A percentile compares a stretch with the other conserved stretches of the same genome.
phyloP scores from a whole-genome alignment of 2,113 vertebrate species.

The Pangasianodon hypophthalmus region DNA sequence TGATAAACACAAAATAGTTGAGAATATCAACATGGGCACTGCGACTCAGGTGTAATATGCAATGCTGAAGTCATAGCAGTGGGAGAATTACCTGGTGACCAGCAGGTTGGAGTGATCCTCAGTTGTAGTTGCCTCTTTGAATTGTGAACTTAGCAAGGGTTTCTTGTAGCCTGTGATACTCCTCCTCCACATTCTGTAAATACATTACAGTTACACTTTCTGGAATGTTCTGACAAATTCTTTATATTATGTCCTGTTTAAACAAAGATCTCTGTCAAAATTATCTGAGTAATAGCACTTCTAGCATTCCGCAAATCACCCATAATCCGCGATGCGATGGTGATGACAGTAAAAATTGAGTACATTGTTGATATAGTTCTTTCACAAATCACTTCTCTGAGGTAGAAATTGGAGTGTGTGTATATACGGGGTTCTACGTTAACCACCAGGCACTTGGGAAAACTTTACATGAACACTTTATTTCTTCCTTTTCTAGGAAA shows the following conservation, averaged over 20 bases:
- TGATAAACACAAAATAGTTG: neutral
- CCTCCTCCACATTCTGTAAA: slow-evolving; percentile 72
- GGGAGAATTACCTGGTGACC: slow-evolving; percentile 62
- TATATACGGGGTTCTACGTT: neutral
- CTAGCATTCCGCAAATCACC: neutral
- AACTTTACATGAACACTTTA: neutral
- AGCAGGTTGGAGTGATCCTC: slow-evolving; percentile 61
- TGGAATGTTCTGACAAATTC: neutral
- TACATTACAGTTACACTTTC: slow-evolving; percentile 23
- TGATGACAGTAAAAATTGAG: neutral
- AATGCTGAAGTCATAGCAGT: neutral
- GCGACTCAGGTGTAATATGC: neutral
- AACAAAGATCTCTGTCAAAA: slow-evolving; percentile 61
- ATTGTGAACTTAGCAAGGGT: slow-evolving; percentile 71
- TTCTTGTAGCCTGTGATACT: slow-evolving; percentile 71
- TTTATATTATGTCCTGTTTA: slow-evolving; percentile 59
- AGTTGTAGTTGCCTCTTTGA: slow-evolving; percentile 67
- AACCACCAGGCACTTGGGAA: neutral
- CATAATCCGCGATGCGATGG: neutral
- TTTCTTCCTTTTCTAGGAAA: neutral
- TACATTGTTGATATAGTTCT: neutral
- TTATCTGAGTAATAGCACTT: slow-evolving; percentile 52
- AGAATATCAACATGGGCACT: neutral
- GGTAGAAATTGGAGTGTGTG: neutral
- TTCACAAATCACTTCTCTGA: neutral